Conservation (phyloP, 2,888 invertebrate species). For the Leucophenga montana region DNA sequence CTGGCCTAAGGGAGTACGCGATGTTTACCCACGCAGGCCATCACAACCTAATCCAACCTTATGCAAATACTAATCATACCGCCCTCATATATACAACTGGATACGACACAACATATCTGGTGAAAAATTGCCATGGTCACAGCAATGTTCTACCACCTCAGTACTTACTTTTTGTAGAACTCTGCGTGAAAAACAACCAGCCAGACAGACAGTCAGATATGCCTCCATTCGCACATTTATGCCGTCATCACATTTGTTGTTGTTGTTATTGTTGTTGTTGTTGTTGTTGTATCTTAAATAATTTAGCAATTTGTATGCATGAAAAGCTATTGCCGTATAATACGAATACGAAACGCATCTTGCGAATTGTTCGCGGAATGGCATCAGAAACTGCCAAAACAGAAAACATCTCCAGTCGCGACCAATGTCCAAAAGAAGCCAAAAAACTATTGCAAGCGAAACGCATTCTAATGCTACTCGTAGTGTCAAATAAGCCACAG, state of each 20-base stretch:
- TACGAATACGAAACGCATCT: slow-evolving; percentile 50
- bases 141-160: background rate
- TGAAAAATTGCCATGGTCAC: too few relatives aligned
- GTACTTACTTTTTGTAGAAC: background rate
- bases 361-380: slow-evolving; percentile 44
- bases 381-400: background rate
- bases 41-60: too few relatives aligned
- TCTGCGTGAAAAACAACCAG: background rate
- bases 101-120: too few relatives aligned
- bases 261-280: slow-evolving; percentile 35
- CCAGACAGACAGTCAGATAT: background rate
- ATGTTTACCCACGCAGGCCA: too few relatives aligned
- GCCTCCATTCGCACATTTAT: background rate
- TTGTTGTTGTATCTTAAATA: slow-evolving; percentile 56
- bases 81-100: too few relatives aligned
- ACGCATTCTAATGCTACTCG: background rate
- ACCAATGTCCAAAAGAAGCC: slow-evolving; percentile 39
- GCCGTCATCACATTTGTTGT: slow-evolving; percentile 11
- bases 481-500: too few relatives aligned
- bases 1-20: too few relatives aligned
- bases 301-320: slow-evolving; percentile 66
- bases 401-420: slow-evolving; percentile 32
- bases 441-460: background rate
- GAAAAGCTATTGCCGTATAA: slow-evolving; percentile 59
- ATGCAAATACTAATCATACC: too few relatives aligned